Evolutionary conservation across 2,888 invertebrate species (phyloP).

Genomic region (Volucella bombylans): DNA sequence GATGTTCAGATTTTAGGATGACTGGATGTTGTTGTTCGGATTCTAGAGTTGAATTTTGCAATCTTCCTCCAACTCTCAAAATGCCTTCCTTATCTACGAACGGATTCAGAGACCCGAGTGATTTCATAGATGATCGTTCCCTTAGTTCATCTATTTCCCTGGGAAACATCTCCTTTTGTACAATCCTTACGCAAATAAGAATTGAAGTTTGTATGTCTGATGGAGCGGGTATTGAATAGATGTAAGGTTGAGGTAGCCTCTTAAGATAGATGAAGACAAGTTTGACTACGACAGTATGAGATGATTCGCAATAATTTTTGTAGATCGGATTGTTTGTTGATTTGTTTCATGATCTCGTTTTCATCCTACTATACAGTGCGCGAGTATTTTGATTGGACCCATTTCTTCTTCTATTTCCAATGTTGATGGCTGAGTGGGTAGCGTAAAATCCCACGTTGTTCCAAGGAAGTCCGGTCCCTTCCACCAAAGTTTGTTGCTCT

Average conservation of each 20-base stretch:
- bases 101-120: conserved; percentile 28
- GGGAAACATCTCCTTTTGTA: conserved; percentile 17
- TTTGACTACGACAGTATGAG: conserved; percentile 18
- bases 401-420: conserved; percentile 16
- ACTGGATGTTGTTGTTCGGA: conserved; percentile 38
- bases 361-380: conserved; percentile 1
- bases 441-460: neutral
- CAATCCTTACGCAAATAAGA: conserved; percentile 10
- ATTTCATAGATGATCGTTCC: conserved; percentile 17
- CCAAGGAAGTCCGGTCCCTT: conserved; percentile 16
- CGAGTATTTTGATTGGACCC: conserved; percentile 13
- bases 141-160: neutral
- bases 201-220: neutral
- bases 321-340: conserved; percentile 5
- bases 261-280: conserved; percentile 3
- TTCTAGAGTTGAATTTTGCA: conserved; percentile 23
- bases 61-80: neutral
- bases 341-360: conserved; percentile 3
- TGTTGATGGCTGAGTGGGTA: conserved; percentile 7
- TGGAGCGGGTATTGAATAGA: neutral
- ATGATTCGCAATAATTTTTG: conserved; percentile 11
- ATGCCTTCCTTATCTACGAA: neutral
- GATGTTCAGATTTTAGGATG: conserved; percentile 25
- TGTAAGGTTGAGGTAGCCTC: neutral
- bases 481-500: conserved; percentile 30